phyloP scores from a whole-genome alignment of 2,113 vertebrate genomes.

The Nyctereutes procyonoides region DNA sequence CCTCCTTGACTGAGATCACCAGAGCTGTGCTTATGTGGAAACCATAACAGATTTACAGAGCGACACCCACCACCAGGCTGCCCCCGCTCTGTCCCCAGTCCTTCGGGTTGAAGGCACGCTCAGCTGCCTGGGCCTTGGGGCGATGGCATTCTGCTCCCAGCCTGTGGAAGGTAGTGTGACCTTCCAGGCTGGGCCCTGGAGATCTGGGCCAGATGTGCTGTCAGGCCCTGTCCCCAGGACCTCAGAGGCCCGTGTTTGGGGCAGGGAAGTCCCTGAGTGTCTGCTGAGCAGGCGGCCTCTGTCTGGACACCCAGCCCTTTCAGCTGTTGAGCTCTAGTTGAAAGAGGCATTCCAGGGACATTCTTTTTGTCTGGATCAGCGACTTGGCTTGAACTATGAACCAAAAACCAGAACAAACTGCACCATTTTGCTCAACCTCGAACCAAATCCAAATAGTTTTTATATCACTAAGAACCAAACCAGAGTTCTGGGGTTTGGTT shows the following conservation, averaged over 20 bases:
- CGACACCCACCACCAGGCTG: too few relatives aligned
- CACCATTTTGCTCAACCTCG: slow-evolving; percentile 58
- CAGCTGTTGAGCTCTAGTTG: slow-evolving; percentile 60
- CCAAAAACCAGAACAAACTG: slow-evolving; percentile 59
- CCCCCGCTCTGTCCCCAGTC: too few relatives aligned
- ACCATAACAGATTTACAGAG: not conserved
- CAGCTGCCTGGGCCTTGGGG: not conserved
- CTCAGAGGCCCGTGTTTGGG: fast-evolving
- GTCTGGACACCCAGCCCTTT: slow-evolving; percentile 47
- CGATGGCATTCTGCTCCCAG: not conserved
- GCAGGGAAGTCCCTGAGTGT: slow-evolving; percentile 37
- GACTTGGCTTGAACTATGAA: slow-evolving; percentile 57
- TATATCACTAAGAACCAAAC: slow-evolving; percentile 20
- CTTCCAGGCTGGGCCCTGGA: not conserved
- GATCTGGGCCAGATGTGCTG: too few relatives aligned
- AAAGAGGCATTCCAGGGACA: slow-evolving; percentile 72
- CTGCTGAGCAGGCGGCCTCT: slow-evolving; percentile 10
- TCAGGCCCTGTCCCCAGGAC: not conserved
- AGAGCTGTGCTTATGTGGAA: not conserved
- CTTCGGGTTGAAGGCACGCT: not conserved
- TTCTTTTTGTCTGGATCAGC: slow-evolving; percentile 75
- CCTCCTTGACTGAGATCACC: not conserved
- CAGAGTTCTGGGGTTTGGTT: not conserved
- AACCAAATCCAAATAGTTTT: slow-evolving; percentile 38
- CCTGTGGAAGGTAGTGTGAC: not conserved